phyloP scores from a whole-genome alignment of 1,140 invertebrate genomes.

The Philotrypesis tridentata region DNA sequence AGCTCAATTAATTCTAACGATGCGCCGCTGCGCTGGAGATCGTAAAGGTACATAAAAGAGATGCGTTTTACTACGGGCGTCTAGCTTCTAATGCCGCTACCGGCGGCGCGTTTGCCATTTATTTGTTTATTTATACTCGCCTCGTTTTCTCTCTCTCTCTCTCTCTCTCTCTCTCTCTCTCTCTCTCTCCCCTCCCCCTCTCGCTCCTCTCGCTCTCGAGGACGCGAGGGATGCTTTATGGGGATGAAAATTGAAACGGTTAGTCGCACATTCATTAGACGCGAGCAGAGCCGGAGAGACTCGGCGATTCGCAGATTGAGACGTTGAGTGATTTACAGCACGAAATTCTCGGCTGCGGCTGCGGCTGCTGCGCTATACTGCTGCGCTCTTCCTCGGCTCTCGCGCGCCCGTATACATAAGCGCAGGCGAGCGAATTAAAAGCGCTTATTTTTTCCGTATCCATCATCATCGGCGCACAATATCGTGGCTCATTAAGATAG shows the following conservation, averaged over 20 bases:
- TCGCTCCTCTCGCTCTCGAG: too few species aligned
- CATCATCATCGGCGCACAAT: background rate
- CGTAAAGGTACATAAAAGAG: slow-evolving; percentile 27
- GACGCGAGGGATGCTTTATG: background rate
- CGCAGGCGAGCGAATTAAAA: too few species aligned
- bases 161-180: too few species aligned
- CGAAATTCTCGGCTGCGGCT: too few species aligned
- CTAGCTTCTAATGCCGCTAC: background rate
- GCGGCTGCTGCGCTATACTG: too few species aligned
- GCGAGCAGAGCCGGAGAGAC: too few species aligned
- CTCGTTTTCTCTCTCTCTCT: too few species aligned
- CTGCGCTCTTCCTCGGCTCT: too few species aligned
- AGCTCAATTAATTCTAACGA: slow-evolving; percentile 28
- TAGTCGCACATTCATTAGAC: slow-evolving; percentile 1
- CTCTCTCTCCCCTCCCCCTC: too few species aligned
- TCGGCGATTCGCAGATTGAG: background rate
- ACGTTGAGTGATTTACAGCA: background rate
- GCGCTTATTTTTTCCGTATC: too few species aligned
- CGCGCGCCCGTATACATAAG: too few species aligned
- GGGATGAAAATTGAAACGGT: background rate
- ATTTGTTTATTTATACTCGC: background rate
- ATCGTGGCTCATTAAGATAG: slow-evolving; percentile 6
- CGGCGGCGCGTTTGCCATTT: background rate
- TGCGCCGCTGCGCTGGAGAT: background rate
- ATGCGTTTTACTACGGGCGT: background rate